These are phyloP conservation scores for Cartodere bifasciata DNA, from an alignment of 2,888 invertebrate species.

Conservation along the genomic window DNA sequence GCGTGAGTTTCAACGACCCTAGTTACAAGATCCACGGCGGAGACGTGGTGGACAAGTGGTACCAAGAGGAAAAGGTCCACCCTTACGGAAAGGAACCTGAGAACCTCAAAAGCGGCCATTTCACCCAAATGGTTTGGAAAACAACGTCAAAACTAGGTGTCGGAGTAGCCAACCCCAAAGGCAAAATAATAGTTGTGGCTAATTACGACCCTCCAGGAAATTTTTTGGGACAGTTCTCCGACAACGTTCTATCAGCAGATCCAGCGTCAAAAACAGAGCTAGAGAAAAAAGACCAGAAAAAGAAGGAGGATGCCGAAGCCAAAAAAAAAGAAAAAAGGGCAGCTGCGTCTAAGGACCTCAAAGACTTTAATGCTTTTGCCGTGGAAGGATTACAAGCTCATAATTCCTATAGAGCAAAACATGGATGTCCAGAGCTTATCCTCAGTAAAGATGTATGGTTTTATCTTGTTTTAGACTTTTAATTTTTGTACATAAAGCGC, in stretches of 20 bases:
- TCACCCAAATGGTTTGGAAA: constrained; percentile 61
- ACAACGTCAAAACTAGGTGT: constrained; percentile 52
- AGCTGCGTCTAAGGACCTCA: too few species aligned
- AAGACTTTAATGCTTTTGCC: constrained; percentile 29
- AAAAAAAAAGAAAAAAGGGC: constrained; percentile 12
- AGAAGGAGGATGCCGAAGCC: constrained; percentile 1
- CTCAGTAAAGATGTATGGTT: constrained; percentile 40
- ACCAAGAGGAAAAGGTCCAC: constrained; percentile 50
- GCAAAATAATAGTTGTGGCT: constrained; percentile 73
- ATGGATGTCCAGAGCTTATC: constrained; percentile 42
- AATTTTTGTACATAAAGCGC: too few species aligned
- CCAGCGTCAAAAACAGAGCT: constrained; percentile 1
- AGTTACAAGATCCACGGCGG: constrained; percentile 51
- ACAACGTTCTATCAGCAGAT: constrained; percentile 47
- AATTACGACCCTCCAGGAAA: constrained; percentile 89
- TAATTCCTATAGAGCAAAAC: constrained; percentile 48
- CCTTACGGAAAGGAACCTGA: constrained; percentile 50
- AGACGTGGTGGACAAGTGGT: constrained; percentile 71
- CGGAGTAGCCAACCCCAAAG: constrained; percentile 55
- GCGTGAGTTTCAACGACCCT: constrained; percentile 60
- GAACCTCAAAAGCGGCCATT: constrained; percentile 51
- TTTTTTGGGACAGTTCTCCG: constrained; percentile 58
- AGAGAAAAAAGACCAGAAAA: not conserved
- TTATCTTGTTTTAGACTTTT: too few species aligned
- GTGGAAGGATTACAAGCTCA: constrained; percentile 43